Evolutionary conservation across 2,888 invertebrate species (phyloP).

Genomic region (Saturnia japonica): DNA sequence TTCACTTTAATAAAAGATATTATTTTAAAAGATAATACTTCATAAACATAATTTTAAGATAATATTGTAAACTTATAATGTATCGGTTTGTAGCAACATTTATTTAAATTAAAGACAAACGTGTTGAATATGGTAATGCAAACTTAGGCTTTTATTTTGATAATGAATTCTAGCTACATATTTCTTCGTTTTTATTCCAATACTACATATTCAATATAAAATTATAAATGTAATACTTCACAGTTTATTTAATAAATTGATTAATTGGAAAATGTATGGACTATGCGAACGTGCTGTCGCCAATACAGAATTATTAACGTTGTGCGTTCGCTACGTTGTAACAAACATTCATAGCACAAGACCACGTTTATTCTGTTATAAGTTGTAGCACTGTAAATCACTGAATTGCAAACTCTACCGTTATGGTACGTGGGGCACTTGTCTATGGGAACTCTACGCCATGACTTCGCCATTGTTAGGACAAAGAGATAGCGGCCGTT

Average conservation of each 20-base stretch:
- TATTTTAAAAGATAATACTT: too few species aligned
- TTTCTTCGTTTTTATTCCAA: too few species aligned
- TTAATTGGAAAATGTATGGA: neutral
- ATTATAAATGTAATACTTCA: neutral
- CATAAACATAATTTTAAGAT: too few species aligned
- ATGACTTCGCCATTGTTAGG: constrained; percentile 53
- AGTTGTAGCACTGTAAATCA: constrained; percentile 70
- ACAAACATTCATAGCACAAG: constrained; percentile 38
- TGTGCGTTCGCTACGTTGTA: constrained; percentile 42
- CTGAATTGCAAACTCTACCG: constrained; percentile 72
- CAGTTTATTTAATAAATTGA: neutral
- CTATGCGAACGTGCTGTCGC: neutral
- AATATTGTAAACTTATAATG: too few species aligned
- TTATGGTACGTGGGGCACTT: constrained; percentile 68
- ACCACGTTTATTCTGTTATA: constrained; percentile 66
- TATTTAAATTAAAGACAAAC: too few species aligned
- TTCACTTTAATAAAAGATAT: too few species aligned
- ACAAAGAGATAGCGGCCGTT: constrained; percentile 34
- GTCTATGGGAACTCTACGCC: constrained; percentile 68
- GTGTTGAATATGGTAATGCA: too few species aligned
- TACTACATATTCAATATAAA: too few species aligned
- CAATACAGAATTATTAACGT: neutral
- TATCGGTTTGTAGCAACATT: too few species aligned
- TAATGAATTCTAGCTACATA: too few species aligned
- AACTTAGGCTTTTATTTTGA: too few species aligned